These are phyloP conservation scores for Lutraria rhynchaena DNA, from an alignment of 1,140 invertebrate species.

Conservation along the genomic window DNA sequence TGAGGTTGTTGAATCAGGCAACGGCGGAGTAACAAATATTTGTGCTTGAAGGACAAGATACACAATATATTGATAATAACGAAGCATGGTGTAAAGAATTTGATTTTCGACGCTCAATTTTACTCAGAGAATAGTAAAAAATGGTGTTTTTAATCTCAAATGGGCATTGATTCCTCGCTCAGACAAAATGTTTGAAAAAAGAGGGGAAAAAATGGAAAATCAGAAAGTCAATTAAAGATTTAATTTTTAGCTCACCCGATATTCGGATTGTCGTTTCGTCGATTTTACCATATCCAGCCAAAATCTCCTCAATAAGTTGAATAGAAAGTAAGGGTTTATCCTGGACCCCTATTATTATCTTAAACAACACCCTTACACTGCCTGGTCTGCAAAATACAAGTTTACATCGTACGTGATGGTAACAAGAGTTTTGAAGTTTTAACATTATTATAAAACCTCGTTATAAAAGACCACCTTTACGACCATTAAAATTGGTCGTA, in stretches of 20 bases:
- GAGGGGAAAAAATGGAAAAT: no score
- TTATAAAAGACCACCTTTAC: no score
- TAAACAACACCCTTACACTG: constrained; percentile 16
- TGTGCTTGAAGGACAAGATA: no score
- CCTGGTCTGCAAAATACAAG: constrained; percentile 9
- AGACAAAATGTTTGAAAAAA: background rate
- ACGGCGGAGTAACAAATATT: background rate
- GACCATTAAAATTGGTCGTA: no score
- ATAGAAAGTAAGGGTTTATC: background rate
- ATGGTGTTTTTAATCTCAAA: background rate
- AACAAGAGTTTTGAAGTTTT: no score
- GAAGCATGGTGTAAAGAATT: no score
- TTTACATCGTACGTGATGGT: no score
- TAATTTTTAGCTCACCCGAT: background rate
- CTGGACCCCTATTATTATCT: background rate
- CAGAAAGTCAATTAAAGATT: no score
- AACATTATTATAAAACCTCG: no score
- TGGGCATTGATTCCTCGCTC: no score
- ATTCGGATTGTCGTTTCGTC: background rate
- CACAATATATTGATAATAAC: no score
- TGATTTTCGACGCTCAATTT: no score
- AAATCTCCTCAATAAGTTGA: background rate
- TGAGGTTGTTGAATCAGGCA: background rate
- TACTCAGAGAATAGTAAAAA: background rate
- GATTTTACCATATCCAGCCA: background rate